Evolutionary conservation across 2,113 vertebrate species (phyloP), one percentile per base, ranked within the genome.

Genomic region (Probosciger aterrimus): DNA sequence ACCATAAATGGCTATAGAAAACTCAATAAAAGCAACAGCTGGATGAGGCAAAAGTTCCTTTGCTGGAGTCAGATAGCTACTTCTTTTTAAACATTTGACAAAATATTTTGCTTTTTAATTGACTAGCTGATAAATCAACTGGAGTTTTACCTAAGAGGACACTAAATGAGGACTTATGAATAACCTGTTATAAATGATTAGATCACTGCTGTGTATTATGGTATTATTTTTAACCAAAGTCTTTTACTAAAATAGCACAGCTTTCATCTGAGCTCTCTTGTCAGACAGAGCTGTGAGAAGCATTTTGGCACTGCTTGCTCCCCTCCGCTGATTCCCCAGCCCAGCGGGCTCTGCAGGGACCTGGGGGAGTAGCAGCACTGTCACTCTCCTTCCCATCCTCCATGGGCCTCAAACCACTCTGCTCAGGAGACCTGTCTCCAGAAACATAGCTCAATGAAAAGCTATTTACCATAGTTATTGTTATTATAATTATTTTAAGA

Each of bases 1-100:
- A 65, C 96, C 96, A 97, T 96, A 97, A 96, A 97, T 73, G 93
- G 95, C 1, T 41, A 89, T 43, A 95, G 88, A 96, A 93, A 96
- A 75, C 88, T 85, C 93, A 73, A 15, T 82, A 87, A 94, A 92
- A 92, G 92, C 63, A 93, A 80, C 88, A 94, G 91, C 83, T 79
- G 78, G 63, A 83, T 84, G 43, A 44, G 77, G 79, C 49, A 95
- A 75, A 93, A 95, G 39, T 94, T 94, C 88, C 57, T 95, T 60
- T 79, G 78, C 68, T 92, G 78, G 85, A 95, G 68, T 88, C 73
- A 95, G 44, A 94, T 14, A 28, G 60, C 79, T 87, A 85, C 77
- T 92, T 94, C 76, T 94, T 96, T 94, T 94, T 93, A 93, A 92
- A 81, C 60, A 47, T 65, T 96, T 92, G 47, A 89, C 55, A 88